phyloP scores from a whole-genome alignment of 2,797 vertebrate genomes.

The Sphenodon punctatus region DNA sequence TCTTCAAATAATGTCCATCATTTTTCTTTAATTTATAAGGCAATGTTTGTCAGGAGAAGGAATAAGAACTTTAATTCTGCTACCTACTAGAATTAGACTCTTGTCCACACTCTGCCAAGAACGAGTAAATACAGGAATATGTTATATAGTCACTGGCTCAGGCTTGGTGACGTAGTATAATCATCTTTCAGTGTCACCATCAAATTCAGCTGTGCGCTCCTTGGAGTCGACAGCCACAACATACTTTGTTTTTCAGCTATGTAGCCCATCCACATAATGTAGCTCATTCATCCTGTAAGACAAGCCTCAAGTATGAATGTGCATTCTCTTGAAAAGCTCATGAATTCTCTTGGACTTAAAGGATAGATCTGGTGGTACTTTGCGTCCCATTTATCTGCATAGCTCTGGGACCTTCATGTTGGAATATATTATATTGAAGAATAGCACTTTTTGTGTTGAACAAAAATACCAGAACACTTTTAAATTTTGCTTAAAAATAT shows the following conservation, averaged over 20 bases:
- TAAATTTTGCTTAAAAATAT: not conserved
- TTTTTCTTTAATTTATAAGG: not conserved
- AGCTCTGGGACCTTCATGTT: conserved; percentile 5
- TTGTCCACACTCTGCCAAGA: conserved; percentile 27
- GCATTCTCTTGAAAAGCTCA: conserved; percentile 58
- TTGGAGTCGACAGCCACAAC: conserved; percentile 54
- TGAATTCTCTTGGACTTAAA: conserved; percentile 58
- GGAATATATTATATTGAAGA: conserved; percentile 37
- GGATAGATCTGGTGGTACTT: conserved; percentile 32
- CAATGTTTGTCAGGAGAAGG: conserved; percentile 11
- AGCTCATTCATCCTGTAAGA: conserved; percentile 55
- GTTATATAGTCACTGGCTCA: conserved; percentile 45
- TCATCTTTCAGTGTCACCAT: conserved; percentile 36
- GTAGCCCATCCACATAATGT: conserved; percentile 63
- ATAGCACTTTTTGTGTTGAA: conserved; percentile 11
- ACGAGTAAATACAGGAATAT: conserved; percentile 25
- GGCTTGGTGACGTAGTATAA: conserved; percentile 37
- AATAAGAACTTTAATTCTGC: conserved; percentile 38
- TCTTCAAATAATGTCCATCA: not conserved
- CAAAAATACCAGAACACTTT: conserved; percentile 30
- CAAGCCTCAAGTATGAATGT: conserved; percentile 60
- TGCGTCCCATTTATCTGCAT: conserved; percentile 39
- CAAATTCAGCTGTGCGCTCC: conserved; percentile 54
- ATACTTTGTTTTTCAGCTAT: conserved; percentile 58
- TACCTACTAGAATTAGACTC: conserved; percentile 48